These are phyloP conservation scores for Aporrectodea caliginosa DNA, from an alignment of 1,140 invertebrate species.

Conservation along the genomic window DNA sequence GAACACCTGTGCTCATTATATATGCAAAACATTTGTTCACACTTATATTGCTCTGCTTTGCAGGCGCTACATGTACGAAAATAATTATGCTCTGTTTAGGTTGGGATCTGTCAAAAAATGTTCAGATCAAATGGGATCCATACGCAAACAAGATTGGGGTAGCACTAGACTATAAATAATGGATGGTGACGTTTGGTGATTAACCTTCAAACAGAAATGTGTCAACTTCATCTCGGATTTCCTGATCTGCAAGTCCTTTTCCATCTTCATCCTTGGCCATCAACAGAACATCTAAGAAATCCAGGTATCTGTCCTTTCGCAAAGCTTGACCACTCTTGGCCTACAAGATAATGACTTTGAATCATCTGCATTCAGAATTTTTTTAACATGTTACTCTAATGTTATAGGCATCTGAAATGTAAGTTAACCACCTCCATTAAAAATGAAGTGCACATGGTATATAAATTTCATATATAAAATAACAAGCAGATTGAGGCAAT, in stretches of 20 bases:
- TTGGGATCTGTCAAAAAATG: not conserved
- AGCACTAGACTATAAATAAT: not conserved
- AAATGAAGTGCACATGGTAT: not conserved
- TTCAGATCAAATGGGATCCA: not conserved
- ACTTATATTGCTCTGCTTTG: no score
- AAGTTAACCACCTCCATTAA: not conserved
- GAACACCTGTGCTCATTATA: no score
- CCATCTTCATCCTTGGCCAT: slow-evolving; percentile 41
- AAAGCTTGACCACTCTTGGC: not conserved
- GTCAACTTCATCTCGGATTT: slow-evolving; percentile 44
- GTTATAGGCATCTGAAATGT: no score
- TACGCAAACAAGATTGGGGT: not conserved
- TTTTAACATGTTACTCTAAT: no score
- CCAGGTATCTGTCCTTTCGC: slow-evolving; percentile 12
- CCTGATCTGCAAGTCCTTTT: slow-evolving; percentile 36
- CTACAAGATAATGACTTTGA: no score
- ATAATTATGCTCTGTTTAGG: not conserved
- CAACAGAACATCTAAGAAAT: slow-evolving; percentile 44
- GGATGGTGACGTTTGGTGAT: not conserved
- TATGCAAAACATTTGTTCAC: no score
- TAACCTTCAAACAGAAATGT: slow-evolving; percentile 44
- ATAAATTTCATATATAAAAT: not conserved
- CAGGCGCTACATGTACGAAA: not conserved
- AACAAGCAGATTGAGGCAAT: not conserved
- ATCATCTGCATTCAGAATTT: no score